Conservation (phyloP, 92 coral and sea anemone species). For the Galaxea fascicularis region DNA sequence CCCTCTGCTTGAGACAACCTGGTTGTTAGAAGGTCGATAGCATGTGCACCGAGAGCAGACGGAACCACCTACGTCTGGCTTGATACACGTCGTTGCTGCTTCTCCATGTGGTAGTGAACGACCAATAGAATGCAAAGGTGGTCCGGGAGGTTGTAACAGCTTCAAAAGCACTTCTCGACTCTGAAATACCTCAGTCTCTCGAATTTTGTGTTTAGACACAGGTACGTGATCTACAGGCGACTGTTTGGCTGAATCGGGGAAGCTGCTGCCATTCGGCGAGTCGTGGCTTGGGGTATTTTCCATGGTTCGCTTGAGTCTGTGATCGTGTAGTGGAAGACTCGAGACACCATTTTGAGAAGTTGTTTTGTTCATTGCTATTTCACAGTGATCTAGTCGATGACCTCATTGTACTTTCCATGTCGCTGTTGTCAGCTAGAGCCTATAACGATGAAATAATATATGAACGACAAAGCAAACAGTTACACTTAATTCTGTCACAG, state of each 20-base stretch:
- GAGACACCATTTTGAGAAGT: constrained; percentile 9
- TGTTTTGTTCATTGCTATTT: constrained; percentile 30
- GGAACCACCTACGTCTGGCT: constrained; percentile 11
- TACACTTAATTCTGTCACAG: no score
- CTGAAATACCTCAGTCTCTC: constrained; percentile 15
- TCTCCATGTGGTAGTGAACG: neutral
- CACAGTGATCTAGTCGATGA: neutral
- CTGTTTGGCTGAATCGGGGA: neutral
- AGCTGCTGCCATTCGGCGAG: neutral
- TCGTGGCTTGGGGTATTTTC: neutral
- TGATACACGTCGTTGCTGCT: neutral
- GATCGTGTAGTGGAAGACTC: neutral
- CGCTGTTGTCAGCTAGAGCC: neutral
- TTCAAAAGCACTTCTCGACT: constrained; percentile 42
- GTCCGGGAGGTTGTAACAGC: constrained; percentile 25
- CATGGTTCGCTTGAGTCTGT: neutral
- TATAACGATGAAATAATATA: neutral
- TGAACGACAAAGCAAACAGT: no score
- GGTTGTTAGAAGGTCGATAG: neutral
- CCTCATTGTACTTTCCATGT: neutral
- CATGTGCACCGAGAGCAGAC: neutral
- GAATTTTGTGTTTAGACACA: neutral
- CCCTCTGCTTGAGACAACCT: neutral
- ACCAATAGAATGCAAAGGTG: neutral
- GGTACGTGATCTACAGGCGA: neutral